Conservation (phyloP, 2,113 vertebrate species). For the Chinchilla lanigera region DNA sequence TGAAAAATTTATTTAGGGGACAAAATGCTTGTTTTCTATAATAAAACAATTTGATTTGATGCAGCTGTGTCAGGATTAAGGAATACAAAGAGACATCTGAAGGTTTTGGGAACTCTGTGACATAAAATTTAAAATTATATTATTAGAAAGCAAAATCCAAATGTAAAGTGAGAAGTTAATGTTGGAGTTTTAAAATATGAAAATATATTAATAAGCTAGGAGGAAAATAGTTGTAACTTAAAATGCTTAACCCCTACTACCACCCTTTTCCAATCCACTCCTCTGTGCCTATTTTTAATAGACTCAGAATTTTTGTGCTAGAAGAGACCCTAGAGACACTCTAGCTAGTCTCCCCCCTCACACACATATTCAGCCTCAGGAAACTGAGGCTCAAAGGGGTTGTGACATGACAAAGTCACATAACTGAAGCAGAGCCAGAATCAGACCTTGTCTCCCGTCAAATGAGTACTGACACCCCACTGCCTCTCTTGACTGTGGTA, state of each 20-base stretch:
- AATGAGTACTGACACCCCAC: not conserved
- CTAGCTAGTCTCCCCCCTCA: not conserved
- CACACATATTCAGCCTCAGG: slow-evolving; percentile 21
- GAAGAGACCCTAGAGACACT: slow-evolving; percentile 43
- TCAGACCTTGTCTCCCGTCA: slow-evolving; percentile 14
- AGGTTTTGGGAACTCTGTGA: slow-evolving; percentile 24
- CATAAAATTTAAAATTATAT: slow-evolving; percentile 74
- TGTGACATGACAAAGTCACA: not conserved
- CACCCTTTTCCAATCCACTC: slow-evolving; percentile 53
- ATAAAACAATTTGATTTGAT: slow-evolving; percentile 56
- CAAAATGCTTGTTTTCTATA: slow-evolving; percentile 74
- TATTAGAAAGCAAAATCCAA: slow-evolving; percentile 65
- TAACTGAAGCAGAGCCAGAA: slow-evolving; percentile 67
- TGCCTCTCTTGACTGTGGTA: slow-evolving; percentile 63
- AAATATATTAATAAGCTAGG: slow-evolving; percentile 25
- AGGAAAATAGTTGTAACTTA: slow-evolving; percentile 60
- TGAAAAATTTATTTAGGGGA: slow-evolving; percentile 47
- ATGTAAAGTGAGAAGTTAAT: slow-evolving; percentile 60
- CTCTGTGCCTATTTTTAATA: slow-evolving; percentile 55
- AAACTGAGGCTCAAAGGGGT: slow-evolving; percentile 48
- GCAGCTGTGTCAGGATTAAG: slow-evolving; percentile 8
- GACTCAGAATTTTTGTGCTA: slow-evolving; percentile 45
- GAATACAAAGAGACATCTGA: slow-evolving; percentile 40
- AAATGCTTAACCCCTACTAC: slow-evolving; percentile 48
- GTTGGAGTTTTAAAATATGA: slow-evolving; percentile 61